Evolutionary conservation across 1,140 invertebrate species (phyloP), one percentile per base, ranked within the genome.

Genomic region (Rhynchophorus ferrugineus): DNA sequence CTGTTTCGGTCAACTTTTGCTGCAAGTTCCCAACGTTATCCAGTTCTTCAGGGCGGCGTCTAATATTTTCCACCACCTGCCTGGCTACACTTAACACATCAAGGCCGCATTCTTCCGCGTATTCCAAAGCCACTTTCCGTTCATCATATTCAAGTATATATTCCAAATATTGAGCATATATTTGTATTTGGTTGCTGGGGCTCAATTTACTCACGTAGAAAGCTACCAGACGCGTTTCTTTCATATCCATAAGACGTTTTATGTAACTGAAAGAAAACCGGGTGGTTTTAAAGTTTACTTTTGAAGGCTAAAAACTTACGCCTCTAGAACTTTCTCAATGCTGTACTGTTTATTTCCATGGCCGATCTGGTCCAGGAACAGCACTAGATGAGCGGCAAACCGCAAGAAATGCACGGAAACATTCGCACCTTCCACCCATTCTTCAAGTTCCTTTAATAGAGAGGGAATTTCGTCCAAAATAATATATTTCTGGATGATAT

Each of bases 31-130:
- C 49, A 13, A 21, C 17, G 16, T 52, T 41, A 29, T 59, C 57
- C 7, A 60, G 19, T 21, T 65, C 62, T 35, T 60, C 54, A 5
- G 65, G 61, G 24, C 45, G 48, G 39, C 56, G 62, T 39, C 57
- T 74, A 36, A 90, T 83, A 64, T 81, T 85, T 62, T 91, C 87
- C 0, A 95, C 90, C 1, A 92, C 84, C 33, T 82, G 71, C 64
- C 85, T 84, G 0, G 90, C 91, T 20, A 94, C 90, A 1, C 78
- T 78, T 45, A 83, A 78, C n/a, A 94, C 78, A 72, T 92, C 84
- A 14, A 96, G 71, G n/a, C 84, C 84, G 19, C 81, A 82, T 52
- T 83, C 74, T 62, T 86, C 75, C 2, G 84, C 88, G 13, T 81
- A 77, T 13, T 70, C 61, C 5, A 91, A 64, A 50, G 82, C 83